Percentiles rank a stretch among this genome's conserved stretches.
These are phyloP conservation scores for Melanogrammus aeglefinus DNA, from an alignment of 2,797 vertebrate species.

Conservation along the genomic window DNA sequence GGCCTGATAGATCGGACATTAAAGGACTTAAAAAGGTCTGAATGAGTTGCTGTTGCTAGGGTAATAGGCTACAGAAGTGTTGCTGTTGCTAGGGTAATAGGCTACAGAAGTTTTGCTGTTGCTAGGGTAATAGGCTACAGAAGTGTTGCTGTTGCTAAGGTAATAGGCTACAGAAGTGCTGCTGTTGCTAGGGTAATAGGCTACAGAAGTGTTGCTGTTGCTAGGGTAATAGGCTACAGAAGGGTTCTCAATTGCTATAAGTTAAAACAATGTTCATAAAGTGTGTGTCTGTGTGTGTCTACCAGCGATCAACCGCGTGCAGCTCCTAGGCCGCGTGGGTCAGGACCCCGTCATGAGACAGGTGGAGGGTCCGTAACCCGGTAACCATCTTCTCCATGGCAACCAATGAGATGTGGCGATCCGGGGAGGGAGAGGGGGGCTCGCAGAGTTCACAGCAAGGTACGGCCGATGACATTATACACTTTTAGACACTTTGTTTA, in stretches of 20 bases:
- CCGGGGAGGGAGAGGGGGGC: slow-evolving; percentile 76
- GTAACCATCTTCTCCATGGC: slow-evolving; percentile 98
- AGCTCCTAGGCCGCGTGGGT: slow-evolving; percentile 93
- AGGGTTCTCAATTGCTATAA: not conserved
- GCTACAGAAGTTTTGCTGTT: too few relatives aligned
- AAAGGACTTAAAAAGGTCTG: too few relatives aligned
- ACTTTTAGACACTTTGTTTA: not conserved
- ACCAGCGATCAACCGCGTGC: slow-evolving; percentile 90
- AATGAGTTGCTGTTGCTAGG: too few relatives aligned
- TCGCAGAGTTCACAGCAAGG: slow-evolving; percentile 67
- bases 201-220: too few relatives aligned
- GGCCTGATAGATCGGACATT: too few relatives aligned
- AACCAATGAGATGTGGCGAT: slow-evolving; percentile 97
- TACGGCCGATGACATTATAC: not conserved
- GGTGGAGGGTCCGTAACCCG: slow-evolving; percentile 89
- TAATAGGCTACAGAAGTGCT: too few relatives aligned
- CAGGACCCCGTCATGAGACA: slow-evolving; percentile 98
- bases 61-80: too few relatives aligned
- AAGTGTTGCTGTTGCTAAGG: too few relatives aligned
- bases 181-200: too few relatives aligned
- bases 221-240: too few relatives aligned
- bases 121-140: too few relatives aligned
- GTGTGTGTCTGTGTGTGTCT: not conserved
- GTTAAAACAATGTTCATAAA: not conserved
- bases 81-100: too few relatives aligned